Percentiles rank a stretch among this genome's conserved stretches.
Conservation (phyloP, 2,888 invertebrate genomes). For the Xestia sexstrigata region DNA sequence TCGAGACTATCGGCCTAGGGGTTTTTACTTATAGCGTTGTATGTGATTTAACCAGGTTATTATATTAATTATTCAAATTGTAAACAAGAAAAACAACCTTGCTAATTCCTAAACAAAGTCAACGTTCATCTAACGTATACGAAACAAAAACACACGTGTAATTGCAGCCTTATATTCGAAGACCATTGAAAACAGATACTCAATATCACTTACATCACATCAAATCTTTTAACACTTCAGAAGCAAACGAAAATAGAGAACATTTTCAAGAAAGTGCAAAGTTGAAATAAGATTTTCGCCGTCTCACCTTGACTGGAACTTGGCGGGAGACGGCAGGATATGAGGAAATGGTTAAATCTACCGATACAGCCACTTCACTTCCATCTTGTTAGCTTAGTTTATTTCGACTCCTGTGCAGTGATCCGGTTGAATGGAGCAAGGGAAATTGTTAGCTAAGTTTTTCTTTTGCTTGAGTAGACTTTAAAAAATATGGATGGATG, state of each 20-base stretch:
- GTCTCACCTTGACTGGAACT: background rate
- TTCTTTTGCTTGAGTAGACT: background rate
- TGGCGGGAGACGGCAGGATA: background rate
- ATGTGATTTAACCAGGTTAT: background rate
- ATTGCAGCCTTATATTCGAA: too few species aligned
- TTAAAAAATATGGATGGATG: background rate
- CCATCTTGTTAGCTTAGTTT: slow-evolving; percentile 6
- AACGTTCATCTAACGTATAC: background rate
- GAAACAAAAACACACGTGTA: background rate
- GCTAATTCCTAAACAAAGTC: background rate
- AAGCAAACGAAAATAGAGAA: background rate
- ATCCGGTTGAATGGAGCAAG: background rate
- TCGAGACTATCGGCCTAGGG: background rate
- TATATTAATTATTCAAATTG: background rate
- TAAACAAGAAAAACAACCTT: background rate
- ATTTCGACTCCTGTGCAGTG: slow-evolving; percentile 8
- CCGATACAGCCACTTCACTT: slow-evolving; percentile 1
- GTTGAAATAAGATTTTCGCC: slow-evolving; percentile 30
- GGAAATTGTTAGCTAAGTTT: background rate
- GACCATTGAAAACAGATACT: background rate
- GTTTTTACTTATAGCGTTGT: background rate
- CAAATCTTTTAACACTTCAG: background rate
- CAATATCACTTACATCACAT: background rate
- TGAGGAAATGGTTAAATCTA: slow-evolving; percentile 44
- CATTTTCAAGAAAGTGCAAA: slow-evolving; percentile 2